A percentile compares a stretch with the other conserved stretches of the same genome.
phyloP scores from a whole-genome alignment of 2,113 vertebrate species.

The Halcyon senegalensis region DNA sequence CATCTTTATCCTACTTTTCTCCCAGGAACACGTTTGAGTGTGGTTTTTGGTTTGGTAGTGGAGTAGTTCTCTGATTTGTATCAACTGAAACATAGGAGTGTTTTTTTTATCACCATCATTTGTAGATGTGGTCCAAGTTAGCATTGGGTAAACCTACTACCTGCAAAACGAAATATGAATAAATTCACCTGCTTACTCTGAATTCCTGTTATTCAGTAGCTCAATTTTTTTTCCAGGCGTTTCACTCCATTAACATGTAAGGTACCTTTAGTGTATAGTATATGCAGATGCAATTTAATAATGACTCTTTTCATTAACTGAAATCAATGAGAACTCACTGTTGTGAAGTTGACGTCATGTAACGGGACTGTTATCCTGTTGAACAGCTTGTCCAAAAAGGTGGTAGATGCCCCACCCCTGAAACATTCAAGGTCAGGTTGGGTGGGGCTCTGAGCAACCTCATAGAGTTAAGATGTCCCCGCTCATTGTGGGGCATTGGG shows the following conservation, averaged over 20 bases:
- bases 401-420: background rate
- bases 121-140: constrained; percentile 69
- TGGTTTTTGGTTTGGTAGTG: constrained; percentile 62
- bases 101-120: constrained; percentile 54
- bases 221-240: background rate
- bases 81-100: constrained; percentile 44
- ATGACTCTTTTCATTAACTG: background rate
- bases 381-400: background rate
- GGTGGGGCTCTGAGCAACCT: background rate
- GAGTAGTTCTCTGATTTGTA: constrained; percentile 60
- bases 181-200: constrained; percentile 57
- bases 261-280: background rate
- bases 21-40: constrained; percentile 36
- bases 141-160: background rate
- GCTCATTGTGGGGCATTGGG: background rate
- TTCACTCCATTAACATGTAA: background rate
- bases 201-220: background rate
- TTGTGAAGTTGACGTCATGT: background rate
- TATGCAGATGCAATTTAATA: background rate
- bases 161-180: constrained; percentile 12
- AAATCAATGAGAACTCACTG: background rate
- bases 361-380: background rate
- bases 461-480: background rate
- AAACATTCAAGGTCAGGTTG: background rate
- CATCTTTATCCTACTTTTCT: constrained; percentile 50